Conservation (phyloP, 1,140 invertebrate species). For the Bombus vancouverensis region DNA sequence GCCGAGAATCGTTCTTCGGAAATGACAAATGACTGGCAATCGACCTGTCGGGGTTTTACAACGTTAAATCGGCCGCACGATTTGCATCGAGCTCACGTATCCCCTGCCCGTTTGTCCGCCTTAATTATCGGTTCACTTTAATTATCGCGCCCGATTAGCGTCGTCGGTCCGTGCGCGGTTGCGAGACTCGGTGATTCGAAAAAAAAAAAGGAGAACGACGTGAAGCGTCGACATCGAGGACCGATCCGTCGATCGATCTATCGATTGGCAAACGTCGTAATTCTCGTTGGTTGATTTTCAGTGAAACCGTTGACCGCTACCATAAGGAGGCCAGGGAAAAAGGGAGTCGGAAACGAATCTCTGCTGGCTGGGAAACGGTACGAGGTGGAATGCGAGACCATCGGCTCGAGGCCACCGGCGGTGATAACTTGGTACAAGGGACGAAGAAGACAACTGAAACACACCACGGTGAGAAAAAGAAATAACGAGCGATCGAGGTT, state of each 20-base stretch:
- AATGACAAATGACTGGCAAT: conserved; percentile 48
- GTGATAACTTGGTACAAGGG: conserved; percentile 95
- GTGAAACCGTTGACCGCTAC: conserved; percentile 91
- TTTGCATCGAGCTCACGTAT: conserved; percentile 52
- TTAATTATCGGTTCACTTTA: conserved; percentile 59
- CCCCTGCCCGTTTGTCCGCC: conserved; percentile 42
- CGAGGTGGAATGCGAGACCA: conserved; percentile 91
- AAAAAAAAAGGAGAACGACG: background rate
- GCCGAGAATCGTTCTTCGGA: background rate
- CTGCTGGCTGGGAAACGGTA: conserved; percentile 90
- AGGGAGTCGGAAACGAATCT: conserved; percentile 68
- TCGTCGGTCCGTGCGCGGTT: conserved; percentile 58
- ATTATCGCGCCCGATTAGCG: conserved; percentile 57
- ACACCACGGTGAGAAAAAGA: conserved; percentile 85
- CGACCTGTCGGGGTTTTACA: conserved; percentile 29
- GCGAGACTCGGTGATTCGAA: conserved; percentile 40
- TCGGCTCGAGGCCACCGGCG: conserved; percentile 92
- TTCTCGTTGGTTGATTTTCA: conserved; percentile 75
- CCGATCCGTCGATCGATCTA: background rate
- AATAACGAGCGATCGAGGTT: conserved; percentile 31
- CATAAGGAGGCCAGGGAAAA: conserved; percentile 85
- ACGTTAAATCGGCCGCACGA: conserved; percentile 33
- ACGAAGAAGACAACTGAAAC: conserved; percentile 86
- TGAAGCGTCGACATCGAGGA: no score
- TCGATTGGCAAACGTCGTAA: background rate